A percentile compares a stretch with the other conserved stretches of the same genome.
Evolutionary conservation across 2,888 invertebrate species (phyloP).

Genomic region (Tricholauxania praeusta): DNA sequence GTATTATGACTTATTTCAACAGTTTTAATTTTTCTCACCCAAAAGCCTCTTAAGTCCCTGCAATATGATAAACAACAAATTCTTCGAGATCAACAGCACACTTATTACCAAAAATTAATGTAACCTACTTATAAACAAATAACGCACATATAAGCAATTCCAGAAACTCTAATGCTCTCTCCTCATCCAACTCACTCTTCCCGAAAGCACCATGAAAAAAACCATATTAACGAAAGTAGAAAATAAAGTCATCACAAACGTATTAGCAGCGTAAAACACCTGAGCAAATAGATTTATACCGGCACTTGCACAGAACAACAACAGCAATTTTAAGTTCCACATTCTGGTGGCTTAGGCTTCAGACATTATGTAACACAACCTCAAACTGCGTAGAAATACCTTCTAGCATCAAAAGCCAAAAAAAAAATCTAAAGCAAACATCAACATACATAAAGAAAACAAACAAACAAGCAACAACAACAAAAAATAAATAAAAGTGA

Average conservation of each 20-base stretch:
- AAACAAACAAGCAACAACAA: conserved; percentile 7
- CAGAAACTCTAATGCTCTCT: background rate
- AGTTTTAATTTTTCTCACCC: no score
- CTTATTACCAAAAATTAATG: no score
- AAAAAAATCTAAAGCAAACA: background rate
- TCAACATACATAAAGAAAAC: background rate
- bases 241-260: conserved; percentile 28
- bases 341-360: background rate
- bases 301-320: background rate
- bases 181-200: background rate
- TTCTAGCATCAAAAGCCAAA: background rate
- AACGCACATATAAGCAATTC: background rate
- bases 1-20: no score
- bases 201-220: background rate
- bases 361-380: no score
- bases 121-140: no score
- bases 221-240: conserved; percentile 6
- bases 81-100: no score
- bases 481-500: conserved; percentile 13
- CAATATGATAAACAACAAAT: no score
- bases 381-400: no score
- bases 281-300: conserved; percentile 31
- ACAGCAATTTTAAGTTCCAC: background rate
- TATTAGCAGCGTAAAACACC: conserved; percentile 30
- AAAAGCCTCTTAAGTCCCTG: no score